Percentiles rank a stretch among this genome's conserved stretches.
These are phyloP conservation scores for Dasysyrphus albostriatus DNA, from an alignment of 2,888 invertebrate genomes.

Conservation along the genomic window DNA sequence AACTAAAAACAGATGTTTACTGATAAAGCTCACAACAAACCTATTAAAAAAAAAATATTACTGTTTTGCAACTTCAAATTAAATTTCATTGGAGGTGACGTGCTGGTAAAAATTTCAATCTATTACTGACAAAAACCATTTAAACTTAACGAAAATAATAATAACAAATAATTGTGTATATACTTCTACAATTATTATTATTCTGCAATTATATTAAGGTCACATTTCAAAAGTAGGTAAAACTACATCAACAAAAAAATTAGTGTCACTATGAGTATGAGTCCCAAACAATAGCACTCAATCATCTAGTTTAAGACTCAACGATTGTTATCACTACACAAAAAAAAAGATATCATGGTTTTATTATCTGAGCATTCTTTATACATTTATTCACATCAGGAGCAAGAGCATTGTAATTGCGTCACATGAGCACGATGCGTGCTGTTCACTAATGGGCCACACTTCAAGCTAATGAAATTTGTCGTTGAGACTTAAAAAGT, in stretches of 20 bases:
- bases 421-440: conserved; percentile 22
- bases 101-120: too few relatives aligned
- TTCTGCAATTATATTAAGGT: conserved; percentile 10
- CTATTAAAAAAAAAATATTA: too few relatives aligned
- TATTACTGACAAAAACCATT: too few relatives aligned
- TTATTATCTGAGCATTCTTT: conserved; percentile 4
- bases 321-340: neutral
- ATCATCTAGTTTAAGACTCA: conserved; percentile 24
- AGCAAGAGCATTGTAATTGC: neutral
- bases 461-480: neutral
- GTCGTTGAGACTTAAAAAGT: neutral
- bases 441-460: neutral
- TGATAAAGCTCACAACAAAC: too few relatives aligned
- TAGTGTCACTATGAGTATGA: conserved; percentile 8
- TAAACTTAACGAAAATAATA: too few relatives aligned
- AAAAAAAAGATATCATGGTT: neutral
- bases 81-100: too few relatives aligned
- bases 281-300: conserved; percentile 13
- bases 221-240: neutral
- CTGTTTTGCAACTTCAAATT: too few relatives aligned
- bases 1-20: too few relatives aligned
- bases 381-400: neutral
- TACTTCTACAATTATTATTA: neutral
- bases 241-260: conserved; percentile 27
- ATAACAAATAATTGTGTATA: too few relatives aligned